phyloP scores from a whole-genome alignment of 2,797 vertebrate species.

The Macrochelys suwanniensis region DNA sequence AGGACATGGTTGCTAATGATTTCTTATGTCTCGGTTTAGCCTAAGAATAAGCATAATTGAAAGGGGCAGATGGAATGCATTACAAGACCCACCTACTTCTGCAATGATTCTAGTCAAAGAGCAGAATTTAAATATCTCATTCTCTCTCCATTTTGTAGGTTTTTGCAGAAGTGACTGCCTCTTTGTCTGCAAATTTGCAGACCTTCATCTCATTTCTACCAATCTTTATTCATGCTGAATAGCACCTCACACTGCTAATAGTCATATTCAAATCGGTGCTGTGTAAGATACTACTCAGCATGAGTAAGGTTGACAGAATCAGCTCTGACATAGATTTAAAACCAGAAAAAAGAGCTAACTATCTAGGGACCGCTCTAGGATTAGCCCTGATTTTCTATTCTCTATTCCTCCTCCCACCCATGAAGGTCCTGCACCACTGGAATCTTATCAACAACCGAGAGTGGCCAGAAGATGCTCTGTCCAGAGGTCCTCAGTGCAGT shows the following conservation, averaged over 20 bases:
- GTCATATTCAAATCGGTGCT: not conserved
- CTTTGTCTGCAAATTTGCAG: not conserved
- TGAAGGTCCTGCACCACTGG: not conserved
- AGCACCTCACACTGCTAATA: not conserved
- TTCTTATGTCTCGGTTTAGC: not conserved
- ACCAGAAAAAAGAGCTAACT: not conserved
- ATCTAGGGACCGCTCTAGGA: not conserved
- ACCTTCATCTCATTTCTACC: not conserved
- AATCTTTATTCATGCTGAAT: not conserved
- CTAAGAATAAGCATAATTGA: not conserved
- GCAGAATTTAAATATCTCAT: not conserved
- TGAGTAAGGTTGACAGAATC: not conserved
- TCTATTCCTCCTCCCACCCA: not conserved
- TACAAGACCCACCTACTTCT: not conserved
- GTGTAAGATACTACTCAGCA: not conserved
- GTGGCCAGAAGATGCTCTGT: not conserved
- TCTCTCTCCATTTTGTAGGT: not conserved
- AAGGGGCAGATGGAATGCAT: not conserved
- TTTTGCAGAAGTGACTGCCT: not conserved
- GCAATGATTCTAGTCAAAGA: not conserved
- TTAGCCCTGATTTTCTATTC: not conserved
- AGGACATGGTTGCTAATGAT: not conserved
- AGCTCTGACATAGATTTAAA: not conserved
- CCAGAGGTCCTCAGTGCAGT: not conserved
- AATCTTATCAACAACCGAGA: not conserved